phyloP scores from a whole-genome alignment of 2,797 vertebrate genomes.

The Gallinago stenura region DNA sequence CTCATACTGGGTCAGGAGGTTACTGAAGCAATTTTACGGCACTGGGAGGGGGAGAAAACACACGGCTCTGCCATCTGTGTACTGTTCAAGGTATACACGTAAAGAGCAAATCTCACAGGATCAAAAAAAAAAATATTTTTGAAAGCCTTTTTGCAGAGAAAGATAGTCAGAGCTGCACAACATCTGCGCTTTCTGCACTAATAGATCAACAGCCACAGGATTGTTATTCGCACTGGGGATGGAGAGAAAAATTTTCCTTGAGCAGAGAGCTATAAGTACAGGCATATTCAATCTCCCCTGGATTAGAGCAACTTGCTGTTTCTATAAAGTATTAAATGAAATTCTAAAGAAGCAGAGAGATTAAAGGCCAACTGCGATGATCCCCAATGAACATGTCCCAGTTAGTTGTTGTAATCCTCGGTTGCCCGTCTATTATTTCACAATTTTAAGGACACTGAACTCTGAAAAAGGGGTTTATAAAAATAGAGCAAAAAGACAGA shows the following conservation, averaged over 20 bases:
- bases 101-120: neutral
- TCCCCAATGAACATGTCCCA: neutral
- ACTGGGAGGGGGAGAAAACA: neutral
- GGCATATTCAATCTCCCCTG: neutral
- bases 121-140: neutral
- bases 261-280: neutral
- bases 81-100: neutral
- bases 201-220: neutral
- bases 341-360: slow-evolving; percentile 44
- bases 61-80: neutral
- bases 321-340: slow-evolving; percentile 42
- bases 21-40: neutral
- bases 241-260: neutral
- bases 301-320: slow-evolving; percentile 25
- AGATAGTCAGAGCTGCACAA: neutral
- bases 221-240: neutral
- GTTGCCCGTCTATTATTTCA: slow-evolving; percentile 9
- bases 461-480: neutral
- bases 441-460: neutral
- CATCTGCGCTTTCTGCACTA: neutral
- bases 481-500: neutral
- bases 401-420: neutral
- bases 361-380: slow-evolving; percentile 29
- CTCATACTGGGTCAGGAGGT: neutral
- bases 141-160: neutral